Base-by-base conservation (phyloP, 2,113 vertebrate genomes). In the Monopterus albus region DNA sequence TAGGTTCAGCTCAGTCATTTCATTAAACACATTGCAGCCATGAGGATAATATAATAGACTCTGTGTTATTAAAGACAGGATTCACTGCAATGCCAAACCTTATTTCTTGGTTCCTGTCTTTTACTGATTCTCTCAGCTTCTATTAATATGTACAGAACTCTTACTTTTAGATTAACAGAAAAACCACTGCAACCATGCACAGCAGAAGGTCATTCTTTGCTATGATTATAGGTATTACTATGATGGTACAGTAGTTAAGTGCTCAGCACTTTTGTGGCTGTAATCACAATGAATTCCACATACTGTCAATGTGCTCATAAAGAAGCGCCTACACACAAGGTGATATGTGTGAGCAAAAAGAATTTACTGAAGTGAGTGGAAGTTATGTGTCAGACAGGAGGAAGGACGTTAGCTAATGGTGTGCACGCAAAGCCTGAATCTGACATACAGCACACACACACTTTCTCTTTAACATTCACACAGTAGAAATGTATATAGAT, bases 331-430 rank as follows among this genome's bases (percentile, higher is more conserved):
- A 50, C 78, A 57, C 18, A 36, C 36, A 50, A 13, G 14, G 31
- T 14, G 26, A 26, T 20, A 61, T 64, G 23, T 39, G 59, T 38
- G 68, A 68, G 56, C 50, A 53, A 39, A 58, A 50, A 57, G 25
- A 69, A 74, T 52, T 36, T 35, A 49, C 14, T 85, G 75, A 88
- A 57, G 45, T 29, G 53, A 88, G 57, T 61, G 28, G 38, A 69
- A 83, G 72, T 82, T 84, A 79, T 52, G 82, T 85, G 81, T 86
- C 79, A 79, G 68, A 71, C 18, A 1, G 20, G 60, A 55, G 49
- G 49, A 60, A n/a, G 49, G 7, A 68, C 72, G 77, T 71, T 53
- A 67, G 35, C 58, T 80, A 81, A 85, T 77, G 72, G 67, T 52
- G 35, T 23, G 36, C 46, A 68, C 56, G 43, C 39, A 68, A 43